Conservation (phyloP, 1,140 invertebrate genomes). For the Micrasema minimum region DNA sequence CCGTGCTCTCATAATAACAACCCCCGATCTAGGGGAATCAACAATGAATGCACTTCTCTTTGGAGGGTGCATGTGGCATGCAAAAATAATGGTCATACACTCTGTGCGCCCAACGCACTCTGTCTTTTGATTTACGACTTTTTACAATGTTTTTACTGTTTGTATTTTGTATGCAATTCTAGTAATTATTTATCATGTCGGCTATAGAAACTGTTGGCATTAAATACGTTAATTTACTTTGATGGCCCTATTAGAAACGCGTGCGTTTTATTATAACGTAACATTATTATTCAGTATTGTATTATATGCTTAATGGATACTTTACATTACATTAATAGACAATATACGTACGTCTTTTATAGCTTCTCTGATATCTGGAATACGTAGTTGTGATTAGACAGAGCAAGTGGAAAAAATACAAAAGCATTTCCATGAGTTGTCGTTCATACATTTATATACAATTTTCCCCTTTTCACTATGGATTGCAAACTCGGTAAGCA, state of each 20-base stretch:
- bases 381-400: too few relatives aligned
- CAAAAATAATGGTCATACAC: constrained; percentile 40
- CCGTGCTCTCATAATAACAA: too few relatives aligned
- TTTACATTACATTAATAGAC: too few relatives aligned
- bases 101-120: constrained; percentile 30
- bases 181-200: constrained; percentile 35
- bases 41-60: constrained; percentile 18
- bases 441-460: too few relatives aligned
- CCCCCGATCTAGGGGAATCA: too few relatives aligned
- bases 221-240: constrained; percentile 29
- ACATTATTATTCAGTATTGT: too few relatives aligned
- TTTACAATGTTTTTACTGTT: constrained; percentile 43
- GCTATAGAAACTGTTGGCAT: constrained; percentile 5
- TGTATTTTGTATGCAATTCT: constrained; percentile 37
- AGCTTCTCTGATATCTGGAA: constrained; percentile 4
- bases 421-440: too few relatives aligned
- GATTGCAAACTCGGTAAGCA: too few relatives aligned
- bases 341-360: too few relatives aligned
- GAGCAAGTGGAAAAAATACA: too few relatives aligned
- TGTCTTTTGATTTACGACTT: constrained; percentile 42
- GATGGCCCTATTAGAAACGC: constrained; percentile 16
- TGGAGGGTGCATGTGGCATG: constrained; percentile 42
- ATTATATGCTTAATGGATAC: too few relatives aligned
- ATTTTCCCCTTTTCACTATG: too few relatives aligned
- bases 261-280: constrained; percentile 15